phyloP scores from a whole-genome alignment of 2,113 vertebrate species.

The Ondatra zibethicus region DNA sequence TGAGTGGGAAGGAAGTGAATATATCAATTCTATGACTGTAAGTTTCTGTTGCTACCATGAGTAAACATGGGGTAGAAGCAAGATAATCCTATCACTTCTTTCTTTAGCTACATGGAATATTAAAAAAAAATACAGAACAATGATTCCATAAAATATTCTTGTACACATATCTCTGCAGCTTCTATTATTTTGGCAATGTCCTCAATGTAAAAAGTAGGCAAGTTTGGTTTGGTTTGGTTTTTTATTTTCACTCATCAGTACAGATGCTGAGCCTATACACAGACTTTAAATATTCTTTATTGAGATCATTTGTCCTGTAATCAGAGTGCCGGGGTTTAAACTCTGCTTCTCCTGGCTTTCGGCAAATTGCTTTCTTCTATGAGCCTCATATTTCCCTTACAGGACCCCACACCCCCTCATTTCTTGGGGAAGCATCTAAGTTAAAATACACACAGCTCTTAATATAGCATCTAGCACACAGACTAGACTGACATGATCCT shows the following conservation, averaged over 20 bases:
- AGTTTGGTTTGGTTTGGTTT: background rate
- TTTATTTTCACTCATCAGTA: background rate
- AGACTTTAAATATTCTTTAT: background rate
- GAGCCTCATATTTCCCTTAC: background rate
- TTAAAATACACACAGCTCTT: background rate
- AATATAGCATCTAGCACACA: background rate
- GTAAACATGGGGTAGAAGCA: background rate
- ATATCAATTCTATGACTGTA: background rate
- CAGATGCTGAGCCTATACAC: background rate
- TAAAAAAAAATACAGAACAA: background rate
- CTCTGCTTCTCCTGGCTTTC: background rate
- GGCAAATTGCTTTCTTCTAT: background rate
- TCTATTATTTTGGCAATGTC: background rate
- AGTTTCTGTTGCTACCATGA: background rate
- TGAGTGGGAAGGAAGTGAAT: conserved; percentile 20
- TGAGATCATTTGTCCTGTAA: background rate
- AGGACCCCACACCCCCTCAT: background rate
- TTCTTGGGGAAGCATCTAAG: background rate
- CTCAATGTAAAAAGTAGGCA: background rate
- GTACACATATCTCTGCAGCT: background rate
- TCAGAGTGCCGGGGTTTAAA: background rate
- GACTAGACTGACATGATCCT: background rate
- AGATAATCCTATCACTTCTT: background rate
- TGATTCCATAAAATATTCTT: background rate
- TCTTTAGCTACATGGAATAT: background rate